These are phyloP conservation scores for Mystacides longicornis DNA, from an alignment of 2,888 invertebrate genomes.

Conservation along the genomic window DNA sequence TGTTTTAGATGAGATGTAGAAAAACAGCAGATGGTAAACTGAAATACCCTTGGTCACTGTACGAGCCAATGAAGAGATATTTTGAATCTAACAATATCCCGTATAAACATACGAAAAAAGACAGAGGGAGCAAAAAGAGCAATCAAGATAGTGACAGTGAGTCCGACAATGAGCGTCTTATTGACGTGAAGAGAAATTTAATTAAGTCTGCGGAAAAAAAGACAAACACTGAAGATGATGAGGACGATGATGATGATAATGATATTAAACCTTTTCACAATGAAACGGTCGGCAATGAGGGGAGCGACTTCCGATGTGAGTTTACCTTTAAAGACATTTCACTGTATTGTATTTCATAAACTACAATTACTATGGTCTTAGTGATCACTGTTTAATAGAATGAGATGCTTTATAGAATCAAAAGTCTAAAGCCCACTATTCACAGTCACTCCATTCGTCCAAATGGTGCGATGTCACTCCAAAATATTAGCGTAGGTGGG, in stretches of 20 bases:
- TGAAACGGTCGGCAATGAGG: too few species aligned
- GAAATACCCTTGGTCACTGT: slow-evolving; percentile 19
- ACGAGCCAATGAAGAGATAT: slow-evolving; percentile 18
- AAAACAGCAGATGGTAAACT: slow-evolving; percentile 6
- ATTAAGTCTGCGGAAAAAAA: not conserved
- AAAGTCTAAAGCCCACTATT: too few species aligned
- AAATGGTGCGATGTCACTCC: too few species aligned
- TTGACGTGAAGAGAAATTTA: slow-evolving; percentile 11
- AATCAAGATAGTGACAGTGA: not conserved
- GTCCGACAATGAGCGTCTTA: slow-evolving; percentile 19
- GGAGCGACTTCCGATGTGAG: too few species aligned
- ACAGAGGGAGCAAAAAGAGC: not conserved
- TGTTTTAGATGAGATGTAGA: slow-evolving; percentile 25
- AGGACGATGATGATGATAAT: too few species aligned
- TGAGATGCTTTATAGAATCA: too few species aligned
- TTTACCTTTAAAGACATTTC: too few species aligned
- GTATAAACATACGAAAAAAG: not conserved
- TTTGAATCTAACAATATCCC: slow-evolving; percentile 7
- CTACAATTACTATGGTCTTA: too few species aligned
- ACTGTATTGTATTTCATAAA: too few species aligned
- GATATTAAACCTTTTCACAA: too few species aligned
- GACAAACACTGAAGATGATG: slow-evolving; percentile 6
- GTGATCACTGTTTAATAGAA: slow-evolving; percentile 21
- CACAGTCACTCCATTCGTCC: too few species aligned
- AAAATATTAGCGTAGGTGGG: too few species aligned